These are phyloP conservation scores for Turritopsis rubra DNA, from an alignment of 30 jellyfish, hydroid and myxozoan genomes.

Conservation along the genomic window DNA sequence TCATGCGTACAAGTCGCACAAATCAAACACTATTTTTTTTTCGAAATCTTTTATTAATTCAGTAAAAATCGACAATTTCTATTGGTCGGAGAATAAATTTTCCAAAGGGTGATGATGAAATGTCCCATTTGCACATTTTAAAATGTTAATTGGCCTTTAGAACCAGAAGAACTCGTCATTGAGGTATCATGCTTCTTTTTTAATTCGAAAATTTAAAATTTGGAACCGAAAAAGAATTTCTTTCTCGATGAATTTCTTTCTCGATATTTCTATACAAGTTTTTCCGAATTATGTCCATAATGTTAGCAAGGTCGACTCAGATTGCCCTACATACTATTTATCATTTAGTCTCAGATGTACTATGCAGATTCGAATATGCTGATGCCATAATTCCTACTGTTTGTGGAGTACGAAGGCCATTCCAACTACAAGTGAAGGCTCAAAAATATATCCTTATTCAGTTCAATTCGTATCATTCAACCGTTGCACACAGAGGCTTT, in stretches of 20 bases:
- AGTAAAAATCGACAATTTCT: too few relatives aligned
- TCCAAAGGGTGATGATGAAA: too few relatives aligned
- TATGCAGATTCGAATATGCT: neutral
- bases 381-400: neutral
- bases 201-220: too few relatives aligned
- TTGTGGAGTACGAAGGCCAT: neutral
- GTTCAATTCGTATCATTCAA: conserved; percentile 1
- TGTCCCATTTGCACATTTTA: too few relatives aligned
- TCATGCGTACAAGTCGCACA: too few relatives aligned
- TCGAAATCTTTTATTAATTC: too few relatives aligned
- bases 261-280: neutral
- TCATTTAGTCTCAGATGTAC: neutral
- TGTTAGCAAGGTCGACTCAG: neutral
- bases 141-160: too few relatives aligned
- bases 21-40: too few relatives aligned
- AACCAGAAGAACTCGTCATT: too few relatives aligned
- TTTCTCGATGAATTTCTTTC: neutral
- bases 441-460: neutral
- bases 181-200: too few relatives aligned
- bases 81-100: too few relatives aligned
- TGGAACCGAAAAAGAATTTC: too few relatives aligned
- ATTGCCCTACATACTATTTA: neutral
- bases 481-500: conserved; percentile 5
- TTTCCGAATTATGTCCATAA: neutral
- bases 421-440: neutral